Percentiles rank a stretch among this genome's conserved stretches.
phyloP scores from a whole-genome alignment of 2,113 vertebrate species.

The Eclectus roratus region DNA sequence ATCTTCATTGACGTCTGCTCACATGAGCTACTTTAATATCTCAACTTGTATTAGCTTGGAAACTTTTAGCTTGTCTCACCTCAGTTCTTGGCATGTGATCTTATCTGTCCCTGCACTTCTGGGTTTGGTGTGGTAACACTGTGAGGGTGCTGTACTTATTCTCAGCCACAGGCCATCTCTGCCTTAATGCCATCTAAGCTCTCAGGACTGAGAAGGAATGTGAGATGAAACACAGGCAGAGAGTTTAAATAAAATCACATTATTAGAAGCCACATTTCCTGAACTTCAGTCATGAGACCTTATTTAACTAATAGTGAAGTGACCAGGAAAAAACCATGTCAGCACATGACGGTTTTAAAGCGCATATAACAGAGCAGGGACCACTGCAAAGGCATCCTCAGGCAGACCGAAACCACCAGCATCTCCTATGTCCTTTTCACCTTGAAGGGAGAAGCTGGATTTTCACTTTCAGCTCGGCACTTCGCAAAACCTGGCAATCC shows the following conservation, averaged over 20 bases:
- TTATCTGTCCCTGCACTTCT: not conserved
- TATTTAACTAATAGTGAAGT: not conserved
- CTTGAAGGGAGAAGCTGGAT: slow-evolving; percentile 45
- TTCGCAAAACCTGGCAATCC: slow-evolving; percentile 21
- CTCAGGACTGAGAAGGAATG: not conserved
- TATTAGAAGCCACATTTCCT: not conserved
- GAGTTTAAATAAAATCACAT: not conserved
- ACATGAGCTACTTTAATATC: not conserved
- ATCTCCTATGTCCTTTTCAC: slow-evolving; percentile 32
- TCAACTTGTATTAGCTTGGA: not conserved
- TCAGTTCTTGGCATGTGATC: not conserved
- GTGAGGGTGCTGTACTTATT: not conserved
- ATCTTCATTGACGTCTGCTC: not conserved
- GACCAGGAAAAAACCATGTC: not conserved
- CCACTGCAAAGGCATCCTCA: not conserved
- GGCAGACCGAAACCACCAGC: not conserved
- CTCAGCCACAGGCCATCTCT: not conserved
- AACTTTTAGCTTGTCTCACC: not conserved
- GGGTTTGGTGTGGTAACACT: not conserved
- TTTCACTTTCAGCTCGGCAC: not conserved
- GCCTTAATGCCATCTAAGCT: not conserved
- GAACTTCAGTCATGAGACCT: not conserved
- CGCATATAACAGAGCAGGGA: not conserved
- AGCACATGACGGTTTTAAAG: not conserved
- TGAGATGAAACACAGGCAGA: not conserved